A percentile compares a stretch with the other conserved stretches of the same genome.
Conservation (phyloP, 2,888 invertebrate species). For the Homarus gammarus region DNA sequence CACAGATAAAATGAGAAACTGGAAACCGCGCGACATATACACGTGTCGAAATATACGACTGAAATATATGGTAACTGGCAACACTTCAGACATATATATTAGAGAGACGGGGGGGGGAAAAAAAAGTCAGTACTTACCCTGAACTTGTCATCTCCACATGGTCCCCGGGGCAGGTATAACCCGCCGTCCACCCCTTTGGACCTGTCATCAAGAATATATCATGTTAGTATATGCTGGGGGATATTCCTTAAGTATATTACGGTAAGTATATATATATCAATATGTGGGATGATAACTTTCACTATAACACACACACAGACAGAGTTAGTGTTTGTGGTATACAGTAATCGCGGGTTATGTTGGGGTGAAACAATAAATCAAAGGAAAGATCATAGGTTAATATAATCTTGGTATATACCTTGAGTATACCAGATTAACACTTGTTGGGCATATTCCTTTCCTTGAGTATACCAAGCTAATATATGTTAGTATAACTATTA, state of each 20-base stretch:
- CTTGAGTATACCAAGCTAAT: no score
- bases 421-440: no score
- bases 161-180: slow-evolving; percentile 7
- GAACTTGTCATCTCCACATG: slow-evolving; percentile 13
- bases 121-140: slow-evolving; percentile 17
- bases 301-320: no score
- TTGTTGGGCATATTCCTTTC: no score
- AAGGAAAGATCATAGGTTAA: not conserved
- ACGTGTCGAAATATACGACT: not conserved
- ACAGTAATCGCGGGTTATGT: not conserved
- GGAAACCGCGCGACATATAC: not conserved
- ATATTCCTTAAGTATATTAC: no score
- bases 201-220: not conserved
- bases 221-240: not conserved
- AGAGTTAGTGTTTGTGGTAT: no score
- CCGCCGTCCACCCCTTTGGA: slow-evolving; percentile 37
- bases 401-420: not conserved
- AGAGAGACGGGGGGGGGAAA: not conserved
- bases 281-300: no score
- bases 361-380: not conserved
- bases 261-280: no score
- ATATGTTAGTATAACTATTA: not conserved
- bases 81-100: not conserved
- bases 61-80: not conserved
- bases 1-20: not conserved